These are phyloP conservation scores for Arctocebus calabarensis DNA, from an alignment of 2,797 vertebrate genomes.

Conservation along the genomic window DNA sequence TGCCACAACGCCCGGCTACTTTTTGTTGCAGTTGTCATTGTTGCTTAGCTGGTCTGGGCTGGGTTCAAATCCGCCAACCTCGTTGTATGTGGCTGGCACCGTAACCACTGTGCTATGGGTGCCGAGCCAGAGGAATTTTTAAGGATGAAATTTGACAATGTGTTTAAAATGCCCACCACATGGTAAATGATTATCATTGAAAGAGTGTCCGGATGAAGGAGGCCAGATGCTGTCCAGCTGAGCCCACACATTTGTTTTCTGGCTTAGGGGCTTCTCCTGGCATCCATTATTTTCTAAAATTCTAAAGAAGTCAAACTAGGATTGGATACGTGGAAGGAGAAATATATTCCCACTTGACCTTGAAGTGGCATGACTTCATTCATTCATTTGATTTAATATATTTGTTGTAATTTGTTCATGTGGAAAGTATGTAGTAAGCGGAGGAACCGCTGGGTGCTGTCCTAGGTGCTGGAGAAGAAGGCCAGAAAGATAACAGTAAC, in stretches of 20 bases:
- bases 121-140: not conserved
- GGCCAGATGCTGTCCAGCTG: not conserved
- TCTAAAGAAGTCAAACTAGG: not conserved
- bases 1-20: too few relatives aligned
- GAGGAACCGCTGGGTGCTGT: not conserved
- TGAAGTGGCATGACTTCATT: not conserved
- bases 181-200: not conserved
- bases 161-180: not conserved
- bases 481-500: not conserved
- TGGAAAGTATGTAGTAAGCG: not conserved
- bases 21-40: too few relatives aligned
- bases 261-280: not conserved
- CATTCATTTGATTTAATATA: not conserved
- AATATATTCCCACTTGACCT: not conserved
- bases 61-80: too few relatives aligned
- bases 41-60: too few relatives aligned
- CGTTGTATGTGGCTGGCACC: too few relatives aligned
- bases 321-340: not conserved
- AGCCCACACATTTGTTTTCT: not conserved
- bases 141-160: not conserved
- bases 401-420: not conserved
- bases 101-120: too few relatives aligned
- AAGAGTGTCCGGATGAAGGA: not conserved
- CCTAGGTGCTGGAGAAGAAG: not conserved
- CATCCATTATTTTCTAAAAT: not conserved